Conservation (phyloP, 2,113 vertebrate species). For the Erythrocercus mccallii region DNA sequence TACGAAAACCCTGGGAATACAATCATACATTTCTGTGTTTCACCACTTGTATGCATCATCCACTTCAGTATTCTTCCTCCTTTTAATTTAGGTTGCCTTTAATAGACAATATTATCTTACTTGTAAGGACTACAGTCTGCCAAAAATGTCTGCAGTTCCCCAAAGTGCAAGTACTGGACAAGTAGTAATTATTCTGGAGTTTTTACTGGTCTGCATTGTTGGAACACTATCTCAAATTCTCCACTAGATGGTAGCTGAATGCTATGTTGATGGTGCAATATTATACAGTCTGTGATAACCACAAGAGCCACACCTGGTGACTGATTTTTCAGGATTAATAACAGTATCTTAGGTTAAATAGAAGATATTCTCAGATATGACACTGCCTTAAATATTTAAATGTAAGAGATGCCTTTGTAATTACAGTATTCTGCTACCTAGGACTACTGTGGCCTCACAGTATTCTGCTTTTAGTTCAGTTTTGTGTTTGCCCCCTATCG, state of each 20-base stretch:
- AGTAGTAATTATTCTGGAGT: not conserved
- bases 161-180: not conserved
- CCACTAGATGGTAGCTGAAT: slow-evolving; percentile 53
- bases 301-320: not conserved
- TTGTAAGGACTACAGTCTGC: rapidly evolving
- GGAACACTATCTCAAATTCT: not conserved
- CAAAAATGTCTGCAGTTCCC: not conserved
- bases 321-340: not conserved
- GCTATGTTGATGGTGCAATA: not conserved
- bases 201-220: not conserved
- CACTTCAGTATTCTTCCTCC: not conserved
- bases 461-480: not conserved
- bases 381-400: not conserved
- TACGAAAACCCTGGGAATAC: not conserved
- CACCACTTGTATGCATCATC: not conserved
- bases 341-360: not conserved
- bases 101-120: not conserved
- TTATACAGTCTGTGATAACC: rapidly evolving
- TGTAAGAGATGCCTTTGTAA: not conserved
- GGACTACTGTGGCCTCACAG: not conserved
- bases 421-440: not conserved
- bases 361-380: not conserved
- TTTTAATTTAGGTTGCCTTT: not conserved
- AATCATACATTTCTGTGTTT: not conserved
- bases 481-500: not conserved